Percentiles rank a stretch among this genome's conserved stretches.
Conservation (phyloP, 2,113 vertebrate species). For the Perca schrenkii region DNA sequence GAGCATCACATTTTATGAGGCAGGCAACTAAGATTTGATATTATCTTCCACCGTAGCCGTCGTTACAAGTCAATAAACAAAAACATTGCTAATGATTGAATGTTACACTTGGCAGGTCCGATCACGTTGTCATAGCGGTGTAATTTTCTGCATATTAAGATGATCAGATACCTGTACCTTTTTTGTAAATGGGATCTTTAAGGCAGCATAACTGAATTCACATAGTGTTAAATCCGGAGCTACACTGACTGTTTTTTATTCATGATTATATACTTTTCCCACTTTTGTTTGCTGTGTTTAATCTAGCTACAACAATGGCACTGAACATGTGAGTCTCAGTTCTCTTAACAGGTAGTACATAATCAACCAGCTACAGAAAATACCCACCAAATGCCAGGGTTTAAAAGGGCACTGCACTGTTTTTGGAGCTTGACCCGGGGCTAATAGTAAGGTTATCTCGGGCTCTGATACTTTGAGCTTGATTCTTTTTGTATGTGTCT, state of each 20-base stretch:
- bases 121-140: conserved; percentile 6
- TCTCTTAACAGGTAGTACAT: neutral
- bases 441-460: neutral
- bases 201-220: conserved; percentile 6
- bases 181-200: conserved; percentile 12
- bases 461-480: neutral
- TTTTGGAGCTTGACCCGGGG: neutral
- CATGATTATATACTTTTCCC: neutral
- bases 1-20: conserved; percentile 14
- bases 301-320: neutral
- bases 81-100: conserved; percentile 3
- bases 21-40: neutral
- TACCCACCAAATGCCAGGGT: neutral
- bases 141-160: conserved; percentile 39
- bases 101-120: conserved; percentile 41
- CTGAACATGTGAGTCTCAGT: neutral
- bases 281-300: neutral
- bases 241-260: neutral
- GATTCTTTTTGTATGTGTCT: neutral
- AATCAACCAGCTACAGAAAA: neutral
- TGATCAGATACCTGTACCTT: conserved; percentile 12
- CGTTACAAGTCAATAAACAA: conserved; percentile 6
- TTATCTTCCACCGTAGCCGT: neutral
- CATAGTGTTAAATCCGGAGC: neutral
- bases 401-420: neutral